These are phyloP conservation scores for Glandiceps talaboti DNA, from an alignment of 53 echinoderm and acorn worm species.

Conservation along the genomic window DNA sequence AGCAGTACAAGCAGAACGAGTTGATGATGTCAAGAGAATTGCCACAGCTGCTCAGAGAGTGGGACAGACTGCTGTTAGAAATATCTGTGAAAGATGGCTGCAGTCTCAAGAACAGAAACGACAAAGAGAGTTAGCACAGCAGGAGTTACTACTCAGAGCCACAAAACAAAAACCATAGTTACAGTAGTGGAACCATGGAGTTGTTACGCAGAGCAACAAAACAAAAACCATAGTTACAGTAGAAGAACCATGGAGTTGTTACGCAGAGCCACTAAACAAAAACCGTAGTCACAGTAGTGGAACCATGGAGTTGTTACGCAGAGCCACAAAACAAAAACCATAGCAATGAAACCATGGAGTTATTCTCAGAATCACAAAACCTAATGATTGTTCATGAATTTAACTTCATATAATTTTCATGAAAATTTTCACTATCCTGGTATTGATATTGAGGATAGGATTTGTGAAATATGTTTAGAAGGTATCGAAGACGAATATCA, in stretches of 20 bases:
- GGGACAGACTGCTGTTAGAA: conserved; percentile 51
- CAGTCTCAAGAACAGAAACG: conserved; percentile 1
- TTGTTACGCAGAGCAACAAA: neutral
- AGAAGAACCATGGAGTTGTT: no score
- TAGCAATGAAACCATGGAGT: no score
- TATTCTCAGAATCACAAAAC: no score
- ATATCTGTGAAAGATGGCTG: conserved; percentile 86
- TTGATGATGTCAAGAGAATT: conserved; percentile 78
- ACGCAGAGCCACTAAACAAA: neutral
- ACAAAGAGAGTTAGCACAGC: neutral
- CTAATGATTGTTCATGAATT: no score
- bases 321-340: neutral
- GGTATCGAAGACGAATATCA: no score
- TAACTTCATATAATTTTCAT: no score
- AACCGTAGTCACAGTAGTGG: neutral
- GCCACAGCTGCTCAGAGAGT: conserved; percentile 60
- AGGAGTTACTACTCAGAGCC: neutral
- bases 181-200: no score
- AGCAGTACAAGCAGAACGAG: conserved; percentile 75
- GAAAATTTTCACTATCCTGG: no score
- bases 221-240: neutral
- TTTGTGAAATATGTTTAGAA: no score
- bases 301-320: neutral
- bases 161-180: neutral
- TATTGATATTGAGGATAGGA: no score